Conservation (phyloP, 2,113 vertebrate species). For the Hirundichthys speculiger region DNA sequence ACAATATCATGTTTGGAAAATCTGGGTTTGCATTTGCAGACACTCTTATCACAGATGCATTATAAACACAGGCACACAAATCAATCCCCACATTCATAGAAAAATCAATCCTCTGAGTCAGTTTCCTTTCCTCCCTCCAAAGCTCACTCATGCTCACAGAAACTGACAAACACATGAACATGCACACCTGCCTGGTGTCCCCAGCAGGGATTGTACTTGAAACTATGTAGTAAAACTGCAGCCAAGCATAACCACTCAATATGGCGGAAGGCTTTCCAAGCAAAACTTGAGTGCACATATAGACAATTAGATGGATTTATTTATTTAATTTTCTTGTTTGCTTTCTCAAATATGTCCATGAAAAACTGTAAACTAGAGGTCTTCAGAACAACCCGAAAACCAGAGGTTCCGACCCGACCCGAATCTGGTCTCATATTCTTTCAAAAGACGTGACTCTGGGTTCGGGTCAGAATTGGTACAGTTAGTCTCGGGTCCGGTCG, state of each 20-base stretch:
- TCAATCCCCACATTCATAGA: slow-evolving; percentile 50
- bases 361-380: slow-evolving; percentile 15
- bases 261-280: slow-evolving; percentile 49
- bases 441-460: too few species aligned
- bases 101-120: slow-evolving; percentile 37
- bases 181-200: slow-evolving; percentile 47
- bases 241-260: slow-evolving; percentile 55
- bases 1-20: slow-evolving; percentile 8
- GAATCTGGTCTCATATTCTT: background rate
- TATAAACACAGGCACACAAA: slow-evolving; percentile 54
- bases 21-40: slow-evolving; percentile 36
- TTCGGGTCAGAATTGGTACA: too few species aligned
- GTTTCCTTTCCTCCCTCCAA: slow-evolving; percentile 13
- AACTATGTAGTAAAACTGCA: slow-evolving; percentile 43
- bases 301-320: slow-evolving; percentile 1
- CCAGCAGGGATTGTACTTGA: slow-evolving; percentile 47
- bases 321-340: slow-evolving; percentile 13
- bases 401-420: too few species aligned
- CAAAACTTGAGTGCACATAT: slow-evolving; percentile 26
- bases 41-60: slow-evolving; percentile 26
- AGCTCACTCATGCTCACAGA: slow-evolving; percentile 10
- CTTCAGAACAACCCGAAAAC: too few species aligned
- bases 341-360: background rate
- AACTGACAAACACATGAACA: slow-evolving; percentile 26
- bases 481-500: too few species aligned